Percentiles rank a stretch among this genome's conserved stretches.
phyloP scores from a whole-genome alignment of 2,797 vertebrate genomes.

The Micromesistius poutassou region DNA sequence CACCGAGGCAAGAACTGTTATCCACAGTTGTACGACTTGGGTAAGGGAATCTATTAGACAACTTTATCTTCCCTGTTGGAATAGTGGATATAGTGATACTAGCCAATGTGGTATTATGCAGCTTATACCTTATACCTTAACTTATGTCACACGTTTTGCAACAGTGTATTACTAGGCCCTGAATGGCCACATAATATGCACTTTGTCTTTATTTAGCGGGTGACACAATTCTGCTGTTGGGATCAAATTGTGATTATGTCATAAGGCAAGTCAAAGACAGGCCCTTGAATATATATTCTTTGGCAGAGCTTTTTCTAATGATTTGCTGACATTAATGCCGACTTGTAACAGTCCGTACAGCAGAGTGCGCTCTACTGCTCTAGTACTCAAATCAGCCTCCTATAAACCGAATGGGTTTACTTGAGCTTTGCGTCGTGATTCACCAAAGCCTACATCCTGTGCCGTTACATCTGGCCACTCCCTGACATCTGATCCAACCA shows the following conservation, averaged over 20 bases:
- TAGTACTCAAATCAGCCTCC: slow-evolving; percentile 38
- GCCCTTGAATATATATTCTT: slow-evolving; percentile 4
- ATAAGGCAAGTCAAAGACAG: slow-evolving; percentile 17
- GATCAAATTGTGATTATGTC: slow-evolving; percentile 19
- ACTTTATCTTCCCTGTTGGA: background rate
- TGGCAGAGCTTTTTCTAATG: background rate
- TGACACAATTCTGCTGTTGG: slow-evolving; percentile 10
- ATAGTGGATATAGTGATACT: background rate
- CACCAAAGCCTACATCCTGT: slow-evolving; percentile 61
- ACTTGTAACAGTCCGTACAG: background rate
- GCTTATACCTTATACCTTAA: no score
- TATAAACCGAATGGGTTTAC: slow-evolving; percentile 54
- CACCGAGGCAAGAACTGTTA: background rate
- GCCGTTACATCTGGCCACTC: slow-evolving; percentile 62
- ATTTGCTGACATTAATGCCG: background rate
- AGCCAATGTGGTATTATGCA: background rate
- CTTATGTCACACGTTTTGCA: background rate
- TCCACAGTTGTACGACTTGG: background rate
- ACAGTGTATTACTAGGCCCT: background rate
- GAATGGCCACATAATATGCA: slow-evolving; percentile 16
- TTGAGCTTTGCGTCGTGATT: slow-evolving; percentile 63
- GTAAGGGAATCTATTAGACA: background rate
- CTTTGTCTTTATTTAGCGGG: slow-evolving; percentile 12
- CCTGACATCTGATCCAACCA: slow-evolving; percentile 54
- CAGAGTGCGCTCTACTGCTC: background rate